Base-by-base conservation (phyloP, 2,113 vertebrate genomes). In the Nothobranchius kuhntae region DNA sequence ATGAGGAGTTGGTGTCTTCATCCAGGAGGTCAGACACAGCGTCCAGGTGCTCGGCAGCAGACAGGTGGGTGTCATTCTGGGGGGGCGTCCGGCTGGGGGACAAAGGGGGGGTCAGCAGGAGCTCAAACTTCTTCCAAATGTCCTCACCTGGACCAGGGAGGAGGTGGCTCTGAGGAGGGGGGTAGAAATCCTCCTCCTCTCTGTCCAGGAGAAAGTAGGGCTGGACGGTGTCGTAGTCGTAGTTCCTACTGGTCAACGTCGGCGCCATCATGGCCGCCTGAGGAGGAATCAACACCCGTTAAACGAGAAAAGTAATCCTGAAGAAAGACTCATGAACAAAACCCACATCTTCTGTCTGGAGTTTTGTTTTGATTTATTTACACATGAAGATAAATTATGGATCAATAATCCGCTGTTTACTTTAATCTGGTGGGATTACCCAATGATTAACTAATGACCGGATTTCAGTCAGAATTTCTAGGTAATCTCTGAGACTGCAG, bases 151-250 rank as follows among this genome's bases (percentile, higher is more conserved):
- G 96, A 15, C 95, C 95, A 0, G 95, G 95, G 45, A 75, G 77
- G 15, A 80, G 53, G 40, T 79, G 95, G 95, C 87, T 94, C 92
- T 71, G 86, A 38, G 92, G 93, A 38, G 94, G 93, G 51, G 93
- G 93, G 89, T 96, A 97, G 91, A 96, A 96, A 86, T 96, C 95
- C 82, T 95, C 93, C 24, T 96, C 96, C 48, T 96, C 94, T 35
- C 94, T 93, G 30, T 95, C 93, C 54, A 92, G 93, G 80, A 92
- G 93, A 79, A 95, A 93, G 89, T 95, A 97, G 73, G 94, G 95
- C 90, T 96, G 95, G 50, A 96, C 81, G 0, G 93, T 90, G 88
- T 98, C 95, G 44, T 96, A 96, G 73, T 98, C 96, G 50, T 94
- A 96, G 83, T 94, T 95, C 54, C 91, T 92, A 85, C 87, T 93